Evolutionary conservation across 2,113 vertebrate species (phyloP), one percentile per base, ranked within the genome.

Genomic region (Perccottus glenii): DNA sequence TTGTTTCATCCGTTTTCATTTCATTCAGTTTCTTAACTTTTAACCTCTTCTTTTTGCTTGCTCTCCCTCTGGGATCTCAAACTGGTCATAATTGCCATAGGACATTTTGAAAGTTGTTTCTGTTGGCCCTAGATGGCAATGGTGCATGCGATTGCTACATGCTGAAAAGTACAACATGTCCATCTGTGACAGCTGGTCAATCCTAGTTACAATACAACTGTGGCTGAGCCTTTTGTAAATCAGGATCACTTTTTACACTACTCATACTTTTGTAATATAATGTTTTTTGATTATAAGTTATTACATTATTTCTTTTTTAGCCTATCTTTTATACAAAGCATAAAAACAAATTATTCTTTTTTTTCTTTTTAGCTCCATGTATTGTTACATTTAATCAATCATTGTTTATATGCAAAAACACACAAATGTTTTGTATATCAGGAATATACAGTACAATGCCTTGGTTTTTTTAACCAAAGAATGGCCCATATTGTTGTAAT

Each of bases 281-380:
- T 88, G 74, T 87, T 88, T 89, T 88, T 77, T 15, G 7, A 80
- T 88, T 80, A 89, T 92, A 90, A 93, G 91, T 91, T 92, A 92
- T 92, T 91, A 82, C 88, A 80, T 83, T 78, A 64, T 89, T 84
- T 83, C 53, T 77, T 74, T 81, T 73, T 40, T 48, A 69, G 81
- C 85, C 82, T 75, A 75, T 80, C 52, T 85, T 75, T 80, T 92
- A 86, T 90, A 90, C 77, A 90, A 90, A 92, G 83, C 67, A 79
- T 87, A 83, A 83, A 85, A 70, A 87, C 82, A 83, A 85, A 73
- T 81, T 89, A 81, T 85, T 81, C 82, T 83, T 85, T 83, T 27
- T 27, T 86, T 87, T 73, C 89, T 82, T 87, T 66, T 74, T 88
- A 83, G 82, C 77, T 88, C 64, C 81, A 89, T 85, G 81, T 89